These are phyloP conservation scores for Yoshiicerus persimilis DNA, from an alignment of 1,140 invertebrate species.

Conservation along the genomic window DNA sequence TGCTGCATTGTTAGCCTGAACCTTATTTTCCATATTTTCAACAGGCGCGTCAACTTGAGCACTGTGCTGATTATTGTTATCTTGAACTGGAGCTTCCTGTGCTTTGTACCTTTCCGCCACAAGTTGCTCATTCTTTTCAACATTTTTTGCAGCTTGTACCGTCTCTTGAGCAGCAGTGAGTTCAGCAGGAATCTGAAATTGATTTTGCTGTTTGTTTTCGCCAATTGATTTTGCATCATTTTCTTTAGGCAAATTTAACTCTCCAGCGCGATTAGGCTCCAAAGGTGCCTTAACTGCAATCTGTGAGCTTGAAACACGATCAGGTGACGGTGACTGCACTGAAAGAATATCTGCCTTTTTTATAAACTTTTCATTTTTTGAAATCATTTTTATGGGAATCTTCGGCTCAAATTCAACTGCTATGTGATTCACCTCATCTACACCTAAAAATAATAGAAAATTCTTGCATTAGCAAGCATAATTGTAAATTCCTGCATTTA, in stretches of 20 bases:
- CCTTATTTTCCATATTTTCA: neutral
- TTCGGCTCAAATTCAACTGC: neutral
- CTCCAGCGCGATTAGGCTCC: neutral
- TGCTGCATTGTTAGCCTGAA: constrained; percentile 40
- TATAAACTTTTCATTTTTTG: neutral
- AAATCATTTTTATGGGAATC: neutral
- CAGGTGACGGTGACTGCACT: neutral
- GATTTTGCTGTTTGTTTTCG: neutral
- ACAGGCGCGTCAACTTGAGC: neutral
- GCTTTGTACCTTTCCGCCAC: neutral
- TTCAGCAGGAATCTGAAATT: neutral
- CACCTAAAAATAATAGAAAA: neutral
- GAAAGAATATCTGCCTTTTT: neutral
- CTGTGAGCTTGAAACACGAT: neutral
- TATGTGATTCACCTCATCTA: neutral
- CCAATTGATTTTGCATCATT: neutral
- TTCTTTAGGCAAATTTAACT: neutral
- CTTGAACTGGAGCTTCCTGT: neutral
- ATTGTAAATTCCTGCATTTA: neutral
- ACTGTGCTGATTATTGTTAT: neutral
- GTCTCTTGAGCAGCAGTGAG: neutral
- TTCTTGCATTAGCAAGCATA: neutral
- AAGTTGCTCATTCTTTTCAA: neutral
- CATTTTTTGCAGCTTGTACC: neutral
- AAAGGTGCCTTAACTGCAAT: neutral